Percentiles rank a stretch among this genome's conserved stretches.
These are phyloP conservation scores for Oryzaephilus surinamensis DNA, from an alignment of 1,140 invertebrate species.

Conservation along the genomic window DNA sequence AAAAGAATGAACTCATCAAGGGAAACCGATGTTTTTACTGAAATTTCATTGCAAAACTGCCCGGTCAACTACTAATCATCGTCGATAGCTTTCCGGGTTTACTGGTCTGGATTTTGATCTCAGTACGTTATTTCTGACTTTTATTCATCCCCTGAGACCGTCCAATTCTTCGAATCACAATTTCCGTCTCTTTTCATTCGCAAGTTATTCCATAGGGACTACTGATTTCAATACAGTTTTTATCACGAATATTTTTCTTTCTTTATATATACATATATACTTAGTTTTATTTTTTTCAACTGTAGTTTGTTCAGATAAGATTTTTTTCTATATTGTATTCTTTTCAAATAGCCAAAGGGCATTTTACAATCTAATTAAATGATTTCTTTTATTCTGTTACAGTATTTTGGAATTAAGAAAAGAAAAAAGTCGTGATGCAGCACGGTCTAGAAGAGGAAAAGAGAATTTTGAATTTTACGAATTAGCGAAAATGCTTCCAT, in stretches of 20 bases:
- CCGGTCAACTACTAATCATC: too few species aligned
- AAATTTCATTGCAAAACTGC: constrained; percentile 13
- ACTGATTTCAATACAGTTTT: constrained; percentile 29
- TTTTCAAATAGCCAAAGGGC: constrained; percentile 1
- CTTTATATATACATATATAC: too few species aligned
- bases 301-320: constrained; percentile 9
- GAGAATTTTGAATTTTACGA: constrained; percentile 99
- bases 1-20: too few species aligned
- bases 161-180: too few species aligned
- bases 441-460: constrained; percentile 85
- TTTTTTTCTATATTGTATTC: too few species aligned
- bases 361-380: neutral
- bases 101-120: constrained; percentile 14
- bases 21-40: constrained; percentile 5
- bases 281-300: constrained; percentile 8
- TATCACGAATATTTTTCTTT: too few species aligned
- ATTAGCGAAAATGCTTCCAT: constrained; percentile 92
- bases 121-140: constrained; percentile 29
- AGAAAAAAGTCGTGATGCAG: constrained; percentile 94
- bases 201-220: constrained; percentile 22
- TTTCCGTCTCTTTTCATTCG: constrained; percentile 27
- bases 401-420: constrained; percentile 94
- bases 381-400: constrained; percentile 41
- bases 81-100: constrained; percentile 12
- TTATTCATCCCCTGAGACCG: constrained; percentile 30